phyloP scores from a whole-genome alignment of 2,888 invertebrate genomes.

The Chaitophorus viminalis region DNA sequence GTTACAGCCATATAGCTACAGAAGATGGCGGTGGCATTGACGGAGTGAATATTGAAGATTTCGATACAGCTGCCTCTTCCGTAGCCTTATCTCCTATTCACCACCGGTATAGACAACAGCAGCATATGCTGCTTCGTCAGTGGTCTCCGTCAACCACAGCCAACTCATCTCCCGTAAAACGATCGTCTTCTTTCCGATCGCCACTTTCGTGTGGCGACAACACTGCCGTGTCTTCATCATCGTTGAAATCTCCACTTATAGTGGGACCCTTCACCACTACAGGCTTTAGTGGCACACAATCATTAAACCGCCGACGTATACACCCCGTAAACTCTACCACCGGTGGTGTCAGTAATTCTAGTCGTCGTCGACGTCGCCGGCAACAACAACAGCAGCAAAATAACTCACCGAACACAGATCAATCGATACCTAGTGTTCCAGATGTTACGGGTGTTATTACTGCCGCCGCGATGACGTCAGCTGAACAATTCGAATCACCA shows the following conservation, averaged over 20 bases:
- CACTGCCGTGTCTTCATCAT: conserved; percentile 18
- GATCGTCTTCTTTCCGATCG: conserved; percentile 40
- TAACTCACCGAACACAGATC: background rate
- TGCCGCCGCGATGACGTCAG: background rate
- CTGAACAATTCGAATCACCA: background rate
- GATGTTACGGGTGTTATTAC: background rate
- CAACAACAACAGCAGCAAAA: conserved; percentile 21
- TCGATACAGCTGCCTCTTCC: background rate
- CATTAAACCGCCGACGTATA: conserved; percentile 23
- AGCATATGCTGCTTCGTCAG: conserved; percentile 23
- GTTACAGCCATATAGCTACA: conserved; percentile 54
- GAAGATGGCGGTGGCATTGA: conserved; percentile 41
- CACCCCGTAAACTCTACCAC: background rate
- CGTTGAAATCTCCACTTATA: conserved; percentile 2
- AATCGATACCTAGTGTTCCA: background rate
- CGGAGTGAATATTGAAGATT: background rate
- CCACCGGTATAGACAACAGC: conserved; percentile 26
- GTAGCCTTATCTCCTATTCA: conserved; percentile 8
- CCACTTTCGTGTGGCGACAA: background rate
- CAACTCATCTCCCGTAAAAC: conserved; percentile 31
- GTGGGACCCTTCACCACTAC: background rate
- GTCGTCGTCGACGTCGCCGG: conserved; percentile 40
- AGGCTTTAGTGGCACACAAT: conserved; percentile 19
- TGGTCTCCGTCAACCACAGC: conserved; percentile 48
- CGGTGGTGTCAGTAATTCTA: background rate